Evolutionary conservation across 1,140 invertebrate genomes (phyloP), one percentile per base, ranked within the genome.

Genomic region (Ceratosolen fusciceps): DNA sequence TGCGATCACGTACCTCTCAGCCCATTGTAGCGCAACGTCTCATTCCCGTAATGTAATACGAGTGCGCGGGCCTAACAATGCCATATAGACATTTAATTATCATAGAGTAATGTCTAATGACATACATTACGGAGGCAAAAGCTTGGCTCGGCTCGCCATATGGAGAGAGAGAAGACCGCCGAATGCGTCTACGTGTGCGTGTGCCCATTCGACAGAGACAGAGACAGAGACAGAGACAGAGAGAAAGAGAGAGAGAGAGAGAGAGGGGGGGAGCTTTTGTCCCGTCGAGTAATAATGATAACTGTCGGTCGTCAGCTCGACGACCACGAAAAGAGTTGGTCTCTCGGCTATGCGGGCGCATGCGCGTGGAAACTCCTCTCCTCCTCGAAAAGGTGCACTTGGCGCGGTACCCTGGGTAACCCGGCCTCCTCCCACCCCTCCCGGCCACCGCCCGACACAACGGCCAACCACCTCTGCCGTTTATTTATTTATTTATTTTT

Each of bases 71-170:
- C 88, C 87, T 87, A 90, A 90, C 89, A 90, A 90, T 90, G 86
- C 86, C 83, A 84, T 88, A 88, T 88, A 89, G 88, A 90, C 88
- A 86, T 90, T 90, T 90, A 90, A 90, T 90, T 90, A 89, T 88
- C 89, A 90, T 90, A 90, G 89, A 90, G 88, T 89, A 90, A 90
- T 90, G 86, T 87, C 89, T 90, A 90, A 90, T 90, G 87, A 90
- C 89, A 90, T 90, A 90, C 82, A 90, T 90, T 90, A 90, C 84
- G 73, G 58, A 31, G 39, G 43, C n/a, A 62, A 79, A 47, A 37
- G 75, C 83, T 83, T 85, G 85, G 86, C 85, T 88, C 86, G 85
- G 86, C 85, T 88, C 86, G 87, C 86, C 89, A 90, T 90, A 90
- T 90, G 89, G 88, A 85, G 83, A 85, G 49, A 37, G 31, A 74